Percentiles rank a stretch among this genome's conserved stretches.
phyloP scores from a whole-genome alignment of 2,888 invertebrate genomes.

The Harpalus rubripes region DNA sequence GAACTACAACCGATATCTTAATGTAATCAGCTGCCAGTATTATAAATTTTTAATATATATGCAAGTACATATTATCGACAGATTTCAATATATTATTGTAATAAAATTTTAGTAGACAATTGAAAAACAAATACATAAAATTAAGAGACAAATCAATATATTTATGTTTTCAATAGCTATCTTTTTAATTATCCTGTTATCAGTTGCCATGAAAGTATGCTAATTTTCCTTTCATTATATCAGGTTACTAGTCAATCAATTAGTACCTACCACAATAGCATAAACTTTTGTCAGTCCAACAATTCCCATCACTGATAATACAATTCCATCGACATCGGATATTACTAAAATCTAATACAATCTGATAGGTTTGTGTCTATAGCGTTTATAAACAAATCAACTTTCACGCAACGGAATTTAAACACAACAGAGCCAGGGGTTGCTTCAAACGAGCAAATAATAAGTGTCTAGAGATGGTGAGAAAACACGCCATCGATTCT shows the following conservation, averaged over 20 bases:
- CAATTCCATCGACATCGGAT: constrained; percentile 17
- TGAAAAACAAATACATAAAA: no score
- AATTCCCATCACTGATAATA: not conserved
- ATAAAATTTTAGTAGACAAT: no score
- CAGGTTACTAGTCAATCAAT: not conserved
- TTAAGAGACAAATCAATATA: no score
- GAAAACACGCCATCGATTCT: constrained; percentile 41
- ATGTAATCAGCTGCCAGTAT: no score
- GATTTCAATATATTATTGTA: no score
- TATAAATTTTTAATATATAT: no score
- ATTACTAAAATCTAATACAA: not conserved
- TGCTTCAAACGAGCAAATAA: constrained; percentile 40
- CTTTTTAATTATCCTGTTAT: not conserved
- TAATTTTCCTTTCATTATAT: not conserved
- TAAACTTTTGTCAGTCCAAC: constrained; percentile 13
- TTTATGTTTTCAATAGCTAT: not conserved
- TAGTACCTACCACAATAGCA: not conserved
- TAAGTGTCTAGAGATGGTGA: constrained; percentile 39
- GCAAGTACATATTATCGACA: no score
- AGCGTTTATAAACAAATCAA: constrained; percentile 25
- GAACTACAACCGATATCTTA: no score
- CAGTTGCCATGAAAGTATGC: not conserved
- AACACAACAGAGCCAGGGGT: not conserved
- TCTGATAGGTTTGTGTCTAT: not conserved
- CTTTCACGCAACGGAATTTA: constrained; percentile 6